phyloP scores from a whole-genome alignment of 2,797 vertebrate species.

The Pitangus sulphuratus region DNA sequence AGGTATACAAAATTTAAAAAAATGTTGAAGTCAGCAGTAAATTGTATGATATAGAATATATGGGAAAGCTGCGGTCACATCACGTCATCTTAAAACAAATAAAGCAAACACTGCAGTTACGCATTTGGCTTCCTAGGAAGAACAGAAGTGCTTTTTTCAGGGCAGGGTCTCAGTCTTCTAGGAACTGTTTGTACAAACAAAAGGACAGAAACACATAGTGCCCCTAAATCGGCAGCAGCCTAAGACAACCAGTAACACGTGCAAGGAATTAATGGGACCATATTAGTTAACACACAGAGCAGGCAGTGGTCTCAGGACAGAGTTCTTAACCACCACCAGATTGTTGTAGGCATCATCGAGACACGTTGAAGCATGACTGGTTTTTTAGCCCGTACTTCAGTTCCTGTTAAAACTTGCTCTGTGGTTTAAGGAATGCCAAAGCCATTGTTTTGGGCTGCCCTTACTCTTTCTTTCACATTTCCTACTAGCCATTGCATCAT shows the following conservation, averaged over 20 bases:
- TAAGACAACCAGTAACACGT: neutral
- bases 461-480: neutral
- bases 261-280: neutral
- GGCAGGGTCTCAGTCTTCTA: neutral
- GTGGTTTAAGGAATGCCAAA: neutral
- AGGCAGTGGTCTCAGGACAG: neutral
- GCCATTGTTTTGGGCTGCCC: neutral
- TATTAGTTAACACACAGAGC: neutral
- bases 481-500: neutral
- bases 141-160: neutral
- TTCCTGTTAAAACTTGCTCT: constrained; percentile 40
- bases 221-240: neutral
- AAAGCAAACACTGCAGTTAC: neutral
- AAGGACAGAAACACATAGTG: neutral
- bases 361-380: neutral
- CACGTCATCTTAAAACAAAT: neutral
- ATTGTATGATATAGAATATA: neutral
- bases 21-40: neutral
- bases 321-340: neutral
- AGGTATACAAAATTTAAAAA: neutral
- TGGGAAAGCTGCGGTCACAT: neutral
- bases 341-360: constrained; percentile 7
- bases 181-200: neutral
- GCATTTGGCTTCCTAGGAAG: neutral
- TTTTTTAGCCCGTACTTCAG: neutral